Conservation (phyloP, 64 coral and sea anemone genomes). For the Actinia tenebrosa region DNA sequence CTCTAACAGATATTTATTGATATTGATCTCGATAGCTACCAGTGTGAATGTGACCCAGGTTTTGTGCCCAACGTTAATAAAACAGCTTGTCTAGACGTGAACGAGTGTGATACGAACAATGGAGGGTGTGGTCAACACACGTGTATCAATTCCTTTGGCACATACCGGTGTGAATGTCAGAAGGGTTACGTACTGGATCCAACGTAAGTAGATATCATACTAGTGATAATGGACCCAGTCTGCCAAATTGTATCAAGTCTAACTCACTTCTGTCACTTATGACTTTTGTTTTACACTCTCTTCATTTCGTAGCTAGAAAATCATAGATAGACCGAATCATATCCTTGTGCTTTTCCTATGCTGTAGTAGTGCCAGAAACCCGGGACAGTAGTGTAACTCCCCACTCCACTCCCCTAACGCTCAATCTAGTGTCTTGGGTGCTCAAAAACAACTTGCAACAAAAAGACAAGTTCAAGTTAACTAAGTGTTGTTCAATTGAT, state of each 20-base stretch:
- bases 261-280: too few relatives aligned
- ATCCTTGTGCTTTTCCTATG: too few relatives aligned
- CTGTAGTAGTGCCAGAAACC: too few relatives aligned
- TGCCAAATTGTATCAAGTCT: too few relatives aligned
- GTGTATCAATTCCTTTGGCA: conserved; percentile 59
- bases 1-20: neutral
- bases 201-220: conserved; percentile 46
- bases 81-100: conserved; percentile 56
- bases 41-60: conserved; percentile 66
- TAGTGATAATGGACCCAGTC: too few relatives aligned
- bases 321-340: too few relatives aligned
- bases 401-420: too few relatives aligned
- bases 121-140: conserved; percentile 59
- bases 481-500: neutral
- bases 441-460: too few relatives aligned
- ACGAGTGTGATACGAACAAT: conserved; percentile 75
- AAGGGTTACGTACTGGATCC: conserved; percentile 45
- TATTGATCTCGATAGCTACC: conserved; percentile 46
- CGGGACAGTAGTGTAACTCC: too few relatives aligned
- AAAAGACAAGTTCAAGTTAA: neutral
- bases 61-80: conserved; percentile 54
- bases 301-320: too few relatives aligned
- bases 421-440: too few relatives aligned
- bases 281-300: too few relatives aligned
- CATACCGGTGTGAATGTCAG: conserved; percentile 39